Conservation (phyloP, 2,888 invertebrate genomes). For the Drosophila nr. fundita region DNA sequence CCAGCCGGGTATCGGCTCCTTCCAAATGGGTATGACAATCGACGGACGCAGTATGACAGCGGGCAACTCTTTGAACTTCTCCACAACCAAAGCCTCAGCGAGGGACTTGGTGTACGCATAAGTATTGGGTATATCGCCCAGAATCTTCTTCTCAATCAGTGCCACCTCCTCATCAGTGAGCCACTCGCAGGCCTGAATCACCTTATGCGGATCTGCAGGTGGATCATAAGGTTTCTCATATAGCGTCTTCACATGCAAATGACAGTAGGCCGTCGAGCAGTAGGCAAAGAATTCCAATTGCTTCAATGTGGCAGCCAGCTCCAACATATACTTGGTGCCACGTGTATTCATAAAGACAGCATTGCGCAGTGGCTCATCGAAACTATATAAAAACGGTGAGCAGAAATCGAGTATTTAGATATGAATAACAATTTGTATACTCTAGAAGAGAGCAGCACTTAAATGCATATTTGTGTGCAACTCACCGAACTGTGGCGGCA, state of each 20-base stretch:
- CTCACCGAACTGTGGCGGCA: constrained; percentile 88
- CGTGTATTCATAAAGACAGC: constrained; percentile 96
- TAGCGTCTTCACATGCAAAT: constrained; percentile 92
- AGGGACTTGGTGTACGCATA: constrained; percentile 95
- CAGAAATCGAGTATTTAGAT: neutral
- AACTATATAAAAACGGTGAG: constrained; percentile 84
- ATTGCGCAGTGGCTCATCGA: constrained; percentile 95
- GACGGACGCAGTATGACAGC: constrained; percentile 93
- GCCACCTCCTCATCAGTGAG: constrained; percentile 90
- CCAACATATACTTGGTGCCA: constrained; percentile 94
- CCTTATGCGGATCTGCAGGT: constrained; percentile 90
- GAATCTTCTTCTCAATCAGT: constrained; percentile 88
- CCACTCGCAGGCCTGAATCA: constrained; percentile 92
- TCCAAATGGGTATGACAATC: constrained; percentile 95
- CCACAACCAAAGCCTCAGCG: constrained; percentile 93
- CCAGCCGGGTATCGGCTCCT: constrained; percentile 94
- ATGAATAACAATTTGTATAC: neutral
- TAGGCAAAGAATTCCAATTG: constrained; percentile 89
- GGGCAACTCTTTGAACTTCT: constrained; percentile 91
- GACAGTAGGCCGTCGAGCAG: constrained; percentile 96
- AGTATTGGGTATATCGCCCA: constrained; percentile 82
- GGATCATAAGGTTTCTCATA: constrained; percentile 95
- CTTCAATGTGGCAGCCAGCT: constrained; percentile 91
- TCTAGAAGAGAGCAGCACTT: neutral
- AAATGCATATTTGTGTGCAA: neutral